Base-by-base conservation (phyloP, 2,888 invertebrate species). In the Phorcus lineatus region DNA sequence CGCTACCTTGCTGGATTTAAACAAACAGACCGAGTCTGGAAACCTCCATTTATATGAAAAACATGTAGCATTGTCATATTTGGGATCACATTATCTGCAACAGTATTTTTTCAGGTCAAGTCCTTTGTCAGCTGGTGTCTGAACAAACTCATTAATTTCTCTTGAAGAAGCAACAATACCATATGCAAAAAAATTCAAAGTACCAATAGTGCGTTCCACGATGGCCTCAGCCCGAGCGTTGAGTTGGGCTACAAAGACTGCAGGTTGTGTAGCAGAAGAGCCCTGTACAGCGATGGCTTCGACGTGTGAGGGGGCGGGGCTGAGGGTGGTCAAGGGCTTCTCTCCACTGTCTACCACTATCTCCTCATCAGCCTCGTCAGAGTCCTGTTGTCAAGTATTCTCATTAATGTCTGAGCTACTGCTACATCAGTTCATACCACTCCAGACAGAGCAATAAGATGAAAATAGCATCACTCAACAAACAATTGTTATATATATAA, bases 211-310 rank as follows among this genome's bases (percentile, higher is more conserved):
- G 22, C 88, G 88, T 78, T 89, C 89, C 9, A 88, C 88, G 7
- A 90, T 85, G 17, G 84, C 89, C 70, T 90, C 90, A n/a, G 89
- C 90, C 76, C 86, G 87, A 1, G 86, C 90, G 78, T 87, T 87
- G n/a, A 88, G 78, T 17, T 80, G 75, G 2, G 78, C 75, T 52
- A 80, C 67, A 2, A 80, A 55, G 40, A 53, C 67, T 24, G 57
- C 80, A 17, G 54, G 54, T 54, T 54, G 22, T 54, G 55, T 28
- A 47, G 47, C 47, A 54, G 80, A 55, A 7, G 80, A 17, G 11
- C 70, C 19, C 0, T 28, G 13, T 2, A 52, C 54, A 31, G 53
- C 67, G 2, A 66, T 31, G 7, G 67, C 36, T 0, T 57, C n/a
- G 4, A 57, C 55, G 24, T 57, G 47, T 6, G 62, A 57, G 17